phyloP scores from a whole-genome alignment of 2,888 invertebrate genomes.

The Eupithecia subfuscata region DNA sequence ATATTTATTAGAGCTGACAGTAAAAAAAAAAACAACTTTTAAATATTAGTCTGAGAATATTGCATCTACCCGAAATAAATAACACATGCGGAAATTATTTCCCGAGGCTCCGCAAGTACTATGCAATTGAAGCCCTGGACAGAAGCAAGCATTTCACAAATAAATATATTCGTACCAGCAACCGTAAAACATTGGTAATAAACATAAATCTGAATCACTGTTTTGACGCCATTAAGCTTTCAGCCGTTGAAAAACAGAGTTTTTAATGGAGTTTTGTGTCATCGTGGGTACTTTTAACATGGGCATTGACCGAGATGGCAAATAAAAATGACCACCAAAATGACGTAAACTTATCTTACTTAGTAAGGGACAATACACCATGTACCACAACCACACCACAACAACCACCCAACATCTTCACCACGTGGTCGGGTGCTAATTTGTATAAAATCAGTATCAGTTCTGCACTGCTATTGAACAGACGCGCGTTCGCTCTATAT shows the following conservation, averaged over 20 bases:
- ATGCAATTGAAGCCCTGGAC: not conserved
- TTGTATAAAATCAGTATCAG: too few relatives aligned
- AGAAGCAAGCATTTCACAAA: not conserved
- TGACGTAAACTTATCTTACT: not conserved
- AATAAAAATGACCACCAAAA: not conserved
- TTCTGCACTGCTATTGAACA: too few relatives aligned
- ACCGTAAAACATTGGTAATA: not conserved
- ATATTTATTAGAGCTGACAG: too few relatives aligned
- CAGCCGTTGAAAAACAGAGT: not conserved
- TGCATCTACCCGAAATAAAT: too few relatives aligned
- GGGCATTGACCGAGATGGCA: not conserved
- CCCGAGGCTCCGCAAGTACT: not conserved
- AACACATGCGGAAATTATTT: not conserved
- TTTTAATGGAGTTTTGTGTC: slow-evolving; percentile 3
- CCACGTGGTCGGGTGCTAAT: too few relatives aligned
- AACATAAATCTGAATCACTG: slow-evolving; percentile 24
- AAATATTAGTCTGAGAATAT: too few relatives aligned
- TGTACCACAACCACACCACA: too few relatives aligned
- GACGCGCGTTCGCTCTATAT: too few relatives aligned
- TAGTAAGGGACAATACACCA: too few relatives aligned
- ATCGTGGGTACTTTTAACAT: not conserved
- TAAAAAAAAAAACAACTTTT: too few relatives aligned
- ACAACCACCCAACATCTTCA: too few relatives aligned
- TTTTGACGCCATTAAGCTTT: slow-evolving; percentile 7
- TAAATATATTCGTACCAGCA: not conserved